phyloP scores from a whole-genome alignment of 2,888 invertebrate species.

The Drosophila differens region DNA sequence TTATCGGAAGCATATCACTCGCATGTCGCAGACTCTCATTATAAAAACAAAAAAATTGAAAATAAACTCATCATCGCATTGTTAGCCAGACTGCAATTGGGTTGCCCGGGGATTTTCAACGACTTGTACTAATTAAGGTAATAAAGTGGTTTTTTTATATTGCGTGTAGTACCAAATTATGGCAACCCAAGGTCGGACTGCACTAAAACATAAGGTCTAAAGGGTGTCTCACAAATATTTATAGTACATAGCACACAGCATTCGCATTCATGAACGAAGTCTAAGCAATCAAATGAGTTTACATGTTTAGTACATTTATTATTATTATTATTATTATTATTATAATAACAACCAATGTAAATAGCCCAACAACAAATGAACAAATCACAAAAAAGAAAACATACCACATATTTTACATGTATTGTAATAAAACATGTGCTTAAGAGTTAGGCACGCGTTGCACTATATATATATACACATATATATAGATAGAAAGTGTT shows the following conservation, averaged over 20 bases:
- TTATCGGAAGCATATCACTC: slow-evolving; percentile 79
- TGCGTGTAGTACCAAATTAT: slow-evolving; percentile 22
- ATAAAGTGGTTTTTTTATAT: neutral
- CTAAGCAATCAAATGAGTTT: slow-evolving; percentile 8
- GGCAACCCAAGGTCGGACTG: slow-evolving; percentile 25
- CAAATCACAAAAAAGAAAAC: neutral
- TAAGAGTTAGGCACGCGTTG: slow-evolving; percentile 6
- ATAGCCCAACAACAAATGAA: slow-evolving; percentile 34
- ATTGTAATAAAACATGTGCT: slow-evolving; percentile 7
- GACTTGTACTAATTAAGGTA: slow-evolving; percentile 4
- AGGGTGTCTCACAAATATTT: slow-evolving; percentile 77
- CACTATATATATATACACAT: neutral
- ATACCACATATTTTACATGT: slow-evolving; percentile 1
- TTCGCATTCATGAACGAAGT: slow-evolving; percentile 50
- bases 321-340: slow-evolving; percentile 6
- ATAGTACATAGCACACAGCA: slow-evolving; percentile 62
- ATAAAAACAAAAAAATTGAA: slow-evolving; percentile 2
- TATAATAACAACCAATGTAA: slow-evolving; percentile 42
- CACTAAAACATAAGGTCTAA: slow-evolving; percentile 65
- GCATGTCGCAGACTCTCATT: slow-evolving; percentile 76
- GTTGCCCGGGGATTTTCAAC: slow-evolving; percentile 16
- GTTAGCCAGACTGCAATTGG: slow-evolving; percentile 33
- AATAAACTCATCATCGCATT: slow-evolving; percentile 32
- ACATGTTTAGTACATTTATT: slow-evolving; percentile 24
- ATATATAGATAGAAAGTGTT: slow-evolving; percentile 1